Conservation (phyloP, 2,113 vertebrate species). For the Acrocephalus arundinaceus region DNA sequence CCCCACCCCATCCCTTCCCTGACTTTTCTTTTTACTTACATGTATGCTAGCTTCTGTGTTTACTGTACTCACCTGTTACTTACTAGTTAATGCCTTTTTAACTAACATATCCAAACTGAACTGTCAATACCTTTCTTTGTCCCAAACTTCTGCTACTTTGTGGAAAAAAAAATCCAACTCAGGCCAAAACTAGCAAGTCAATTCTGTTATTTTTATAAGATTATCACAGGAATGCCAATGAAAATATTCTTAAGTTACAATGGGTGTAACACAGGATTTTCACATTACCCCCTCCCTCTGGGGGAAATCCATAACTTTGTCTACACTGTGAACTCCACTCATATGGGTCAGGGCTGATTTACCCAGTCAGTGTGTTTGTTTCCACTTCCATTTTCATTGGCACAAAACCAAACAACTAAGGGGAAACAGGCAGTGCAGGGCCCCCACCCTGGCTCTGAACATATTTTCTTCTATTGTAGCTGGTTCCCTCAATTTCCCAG, state of each 20-base stretch:
- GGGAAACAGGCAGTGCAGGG: constrained; percentile 64
- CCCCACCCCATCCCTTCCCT: not conserved
- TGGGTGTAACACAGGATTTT: constrained; percentile 71
- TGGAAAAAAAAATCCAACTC: constrained; percentile 45
- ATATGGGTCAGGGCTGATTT: constrained; percentile 64
- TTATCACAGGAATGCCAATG: constrained; percentile 65
- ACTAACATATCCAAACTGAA: not conserved
- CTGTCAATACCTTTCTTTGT: constrained; percentile 39
- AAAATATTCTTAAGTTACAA: constrained; percentile 77
- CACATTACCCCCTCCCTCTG: constrained; percentile 53
- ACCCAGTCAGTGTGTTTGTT: constrained; percentile 62
- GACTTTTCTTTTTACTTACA: not conserved
- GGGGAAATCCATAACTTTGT: constrained; percentile 71
- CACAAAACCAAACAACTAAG: constrained; percentile 65
- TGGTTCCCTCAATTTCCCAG: constrained; percentile 62
- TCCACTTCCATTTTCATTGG: constrained; percentile 75
- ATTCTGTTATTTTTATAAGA: constrained; percentile 69
- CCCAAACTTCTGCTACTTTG: constrained; percentile 26
- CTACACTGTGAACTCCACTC: constrained; percentile 66
- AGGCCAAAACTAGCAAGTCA: constrained; percentile 56
- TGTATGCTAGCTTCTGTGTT: not conserved
- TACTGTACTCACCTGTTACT: not conserved
- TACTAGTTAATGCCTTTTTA: not conserved
- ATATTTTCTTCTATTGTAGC: constrained; percentile 67
- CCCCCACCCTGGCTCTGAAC: constrained; percentile 54